Conservation (phyloP, 2,113 vertebrate species). For the Jaculus jaculus region DNA sequence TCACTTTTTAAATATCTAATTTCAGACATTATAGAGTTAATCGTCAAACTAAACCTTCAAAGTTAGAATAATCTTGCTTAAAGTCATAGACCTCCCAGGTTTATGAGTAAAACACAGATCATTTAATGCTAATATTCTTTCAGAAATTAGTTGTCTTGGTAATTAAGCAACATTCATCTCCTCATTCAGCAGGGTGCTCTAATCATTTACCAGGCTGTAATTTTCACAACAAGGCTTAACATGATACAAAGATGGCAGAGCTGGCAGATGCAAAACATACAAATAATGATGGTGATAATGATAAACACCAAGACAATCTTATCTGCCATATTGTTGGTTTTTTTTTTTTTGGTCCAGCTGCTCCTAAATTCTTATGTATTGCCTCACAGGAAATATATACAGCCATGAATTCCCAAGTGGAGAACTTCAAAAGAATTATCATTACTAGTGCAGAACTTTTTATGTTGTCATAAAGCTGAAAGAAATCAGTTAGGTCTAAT, state of each 20-base stretch:
- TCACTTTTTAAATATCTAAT: conserved; percentile 1
- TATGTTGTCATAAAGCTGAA: conserved; percentile 85
- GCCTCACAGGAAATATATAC: conserved; percentile 66
- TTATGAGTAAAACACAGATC: neutral
- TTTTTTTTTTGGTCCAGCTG: neutral
- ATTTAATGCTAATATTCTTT: neutral
- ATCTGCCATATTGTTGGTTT: conserved; percentile 33
- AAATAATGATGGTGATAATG: conserved; percentile 41
- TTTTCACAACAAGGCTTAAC: neutral
- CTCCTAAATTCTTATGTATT: conserved; percentile 57
- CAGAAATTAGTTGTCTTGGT: neutral
- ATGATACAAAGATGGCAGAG: neutral
- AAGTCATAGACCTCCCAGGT: neutral
- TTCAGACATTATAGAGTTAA: neutral
- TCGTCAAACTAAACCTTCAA: neutral
- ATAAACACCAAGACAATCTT: conserved; percentile 35
- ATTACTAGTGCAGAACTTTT: conserved; percentile 81
- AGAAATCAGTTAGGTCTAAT: conserved; percentile 87
- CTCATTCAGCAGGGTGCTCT: neutral
- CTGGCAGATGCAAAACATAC: conserved; percentile 3
- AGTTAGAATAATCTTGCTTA: neutral
- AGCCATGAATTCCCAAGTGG: conserved; percentile 58
- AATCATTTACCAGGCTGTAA: neutral
- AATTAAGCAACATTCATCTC: neutral
- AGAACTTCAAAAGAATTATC: conserved; percentile 81